Percentiles rank a stretch among this genome's conserved stretches.
Conservation (phyloP, 2,113 vertebrate species). For the Willisornis vidua region DNA sequence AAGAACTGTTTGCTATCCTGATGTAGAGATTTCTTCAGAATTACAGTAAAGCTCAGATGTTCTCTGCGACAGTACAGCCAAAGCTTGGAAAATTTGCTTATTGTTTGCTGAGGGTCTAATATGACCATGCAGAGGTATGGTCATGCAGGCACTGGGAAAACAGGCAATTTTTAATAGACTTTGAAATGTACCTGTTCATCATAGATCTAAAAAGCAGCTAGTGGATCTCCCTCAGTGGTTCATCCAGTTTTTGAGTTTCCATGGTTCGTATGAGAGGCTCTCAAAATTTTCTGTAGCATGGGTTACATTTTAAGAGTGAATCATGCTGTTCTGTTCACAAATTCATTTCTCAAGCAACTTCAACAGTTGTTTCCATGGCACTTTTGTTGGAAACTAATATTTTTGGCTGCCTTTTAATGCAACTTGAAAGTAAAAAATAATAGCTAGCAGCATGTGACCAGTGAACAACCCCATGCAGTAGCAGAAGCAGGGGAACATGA, state of each 20-base stretch:
- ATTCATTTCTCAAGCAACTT: conserved; percentile 25
- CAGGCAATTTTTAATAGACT: neutral
- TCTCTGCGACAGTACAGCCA: neutral
- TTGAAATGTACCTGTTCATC: neutral
- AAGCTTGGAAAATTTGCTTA: neutral
- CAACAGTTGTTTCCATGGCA: conserved; percentile 47
- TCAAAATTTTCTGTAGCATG: neutral
- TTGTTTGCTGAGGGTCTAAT: neutral
- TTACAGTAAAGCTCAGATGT: neutral
- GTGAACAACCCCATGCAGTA: neutral
- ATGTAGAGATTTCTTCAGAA: neutral
- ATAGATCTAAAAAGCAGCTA: neutral
- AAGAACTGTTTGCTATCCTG: neutral
- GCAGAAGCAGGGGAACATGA: neutral
- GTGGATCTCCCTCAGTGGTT: neutral
- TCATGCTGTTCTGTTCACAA: conserved; percentile 35
- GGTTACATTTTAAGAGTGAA: conserved; percentile 23
- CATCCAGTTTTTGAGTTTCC: neutral
- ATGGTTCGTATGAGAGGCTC: neutral
- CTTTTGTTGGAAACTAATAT: conserved; percentile 16
- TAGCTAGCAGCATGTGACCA: neutral
- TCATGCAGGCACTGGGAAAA: neutral
- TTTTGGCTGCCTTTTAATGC: conserved; percentile 38
- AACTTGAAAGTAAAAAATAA: conserved; percentile 28
- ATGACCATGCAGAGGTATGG: neutral